A percentile compares a stretch with the other conserved stretches of the same genome.
Evolutionary conservation across 2,797 vertebrate species (phyloP).

Genomic region (Helarctos malayanus): DNA sequence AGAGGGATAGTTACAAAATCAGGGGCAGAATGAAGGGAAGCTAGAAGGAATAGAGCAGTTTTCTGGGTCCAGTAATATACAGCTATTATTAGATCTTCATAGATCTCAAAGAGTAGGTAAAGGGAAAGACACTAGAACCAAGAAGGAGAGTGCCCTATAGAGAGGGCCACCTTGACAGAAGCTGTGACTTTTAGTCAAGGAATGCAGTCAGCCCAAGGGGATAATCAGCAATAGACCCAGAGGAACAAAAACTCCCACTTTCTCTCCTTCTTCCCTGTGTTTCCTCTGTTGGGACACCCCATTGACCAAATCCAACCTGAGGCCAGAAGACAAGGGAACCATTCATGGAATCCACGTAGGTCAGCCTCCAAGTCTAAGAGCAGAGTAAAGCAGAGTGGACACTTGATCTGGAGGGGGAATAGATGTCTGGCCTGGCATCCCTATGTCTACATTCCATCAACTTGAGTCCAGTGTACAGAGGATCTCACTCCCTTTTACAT

Average conservation of each 20-base stretch:
- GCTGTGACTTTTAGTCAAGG: background rate
- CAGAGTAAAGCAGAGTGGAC: background rate
- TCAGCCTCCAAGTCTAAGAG: background rate
- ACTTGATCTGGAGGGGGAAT: background rate
- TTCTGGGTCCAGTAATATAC: background rate
- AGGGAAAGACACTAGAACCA: background rate
- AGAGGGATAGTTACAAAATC: slow-evolving; percentile 31
- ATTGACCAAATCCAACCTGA: background rate
- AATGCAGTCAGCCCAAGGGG: background rate
- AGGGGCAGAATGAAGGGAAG: background rate
- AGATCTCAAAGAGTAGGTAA: background rate
- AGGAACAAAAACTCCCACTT: background rate
- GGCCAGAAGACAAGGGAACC: background rate
- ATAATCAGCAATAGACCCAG: background rate
- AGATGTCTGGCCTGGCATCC: background rate
- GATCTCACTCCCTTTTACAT: background rate
- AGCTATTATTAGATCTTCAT: background rate
- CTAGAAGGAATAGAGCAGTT: background rate
- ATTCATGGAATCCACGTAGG: background rate
- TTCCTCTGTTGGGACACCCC: background rate
- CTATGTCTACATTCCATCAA: background rate
- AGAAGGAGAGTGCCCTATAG: background rate
- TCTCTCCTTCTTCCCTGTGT: background rate
- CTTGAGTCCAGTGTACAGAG: background rate
- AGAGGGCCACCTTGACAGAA: background rate